Base-by-base conservation (phyloP, 2,888 invertebrate genomes). In the Ferrisia virgata region DNA sequence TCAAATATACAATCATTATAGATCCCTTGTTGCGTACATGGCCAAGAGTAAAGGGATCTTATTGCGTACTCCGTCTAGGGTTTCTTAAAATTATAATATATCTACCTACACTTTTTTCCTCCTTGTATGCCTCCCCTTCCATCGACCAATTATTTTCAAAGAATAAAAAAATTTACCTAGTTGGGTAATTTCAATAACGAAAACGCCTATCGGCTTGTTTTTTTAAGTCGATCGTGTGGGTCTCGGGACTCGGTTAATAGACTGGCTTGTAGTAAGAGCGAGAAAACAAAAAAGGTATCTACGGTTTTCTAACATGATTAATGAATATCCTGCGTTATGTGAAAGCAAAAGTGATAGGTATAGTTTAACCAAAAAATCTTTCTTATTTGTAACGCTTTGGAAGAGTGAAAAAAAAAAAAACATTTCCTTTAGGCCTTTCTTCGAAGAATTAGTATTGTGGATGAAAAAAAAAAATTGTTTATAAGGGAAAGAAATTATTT, bases 1-100 rank as follows among this genome's bases (percentile, higher is more conserved):
- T 80, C 80, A 80, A 79, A 79, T 79, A 80, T 33, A 80, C 80
- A 80, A 80, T 79, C 43, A 79, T 80, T 80, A n/a, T n/a, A 79
- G 79, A 80, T 80, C 80, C 80, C 47, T 80, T 43, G 43, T 25
- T 18, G 43, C 25, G 33, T n/a, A 31, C 80, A n/a, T 47, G 53
- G n/a, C 28, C n/a, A 53, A 53, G 64, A 64, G 64, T 15, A 13
- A 64, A 76, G 72, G 72, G 72, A 76, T 76, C 36, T 18, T 72
- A 72, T 72, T 76, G 72, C 72, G 72, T 36, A 76, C 72, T 76
- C 18, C 33, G 36, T 76, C 72, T 76, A 76, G 72, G 72, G 36
- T 33, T 76, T 76, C 72, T 76, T 76, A 76, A 76, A 76, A 76
- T 76, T 76, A 76, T 76, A 18, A 33, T 36, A 76, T 69, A 58